Conservation (phyloP, 2,113 vertebrate species). For the Cyanoliseus patagonus region DNA sequence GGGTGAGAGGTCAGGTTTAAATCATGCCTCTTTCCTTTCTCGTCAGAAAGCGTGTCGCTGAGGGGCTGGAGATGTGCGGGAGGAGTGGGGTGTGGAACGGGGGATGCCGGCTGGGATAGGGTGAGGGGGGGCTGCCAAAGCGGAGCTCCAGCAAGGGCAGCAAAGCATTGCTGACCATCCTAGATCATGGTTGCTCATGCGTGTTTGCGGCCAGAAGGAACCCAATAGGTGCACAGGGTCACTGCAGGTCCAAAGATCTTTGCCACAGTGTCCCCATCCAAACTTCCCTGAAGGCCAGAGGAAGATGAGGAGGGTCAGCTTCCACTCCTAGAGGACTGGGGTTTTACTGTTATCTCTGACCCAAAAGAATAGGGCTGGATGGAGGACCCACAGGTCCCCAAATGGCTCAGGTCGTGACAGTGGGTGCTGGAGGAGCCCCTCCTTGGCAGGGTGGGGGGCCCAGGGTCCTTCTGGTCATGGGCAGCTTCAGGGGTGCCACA, state of each 20-base stretch:
- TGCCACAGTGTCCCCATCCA: not conserved
- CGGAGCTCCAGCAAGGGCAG: not conserved
- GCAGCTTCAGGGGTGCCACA: not conserved
- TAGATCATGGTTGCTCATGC: fast-evolving
- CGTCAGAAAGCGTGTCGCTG: not conserved
- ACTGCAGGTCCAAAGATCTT: not conserved
- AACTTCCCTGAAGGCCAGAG: fast-evolving
- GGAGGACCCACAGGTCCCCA: not conserved
- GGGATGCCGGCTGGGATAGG: not conserved
- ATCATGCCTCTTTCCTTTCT: not conserved
- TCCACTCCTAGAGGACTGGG: not conserved
- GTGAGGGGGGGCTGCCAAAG: not conserved
- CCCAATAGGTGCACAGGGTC: too few relatives aligned
- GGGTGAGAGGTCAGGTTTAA: conserved; percentile 60
- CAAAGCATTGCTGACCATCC: fast-evolving
- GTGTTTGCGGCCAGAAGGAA: not conserved
- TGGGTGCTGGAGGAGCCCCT: not conserved
- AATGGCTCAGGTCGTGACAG: not conserved
- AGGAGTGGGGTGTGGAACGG: not conserved
- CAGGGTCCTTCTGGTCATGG: not conserved
- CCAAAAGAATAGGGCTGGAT: not conserved
- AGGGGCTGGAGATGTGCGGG: not conserved
- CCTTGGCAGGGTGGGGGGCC: too few relatives aligned
- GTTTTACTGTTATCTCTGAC: too few relatives aligned
- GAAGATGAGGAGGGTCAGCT: not conserved